phyloP scores from a whole-genome alignment of 2,797 vertebrate genomes.

The Zalophus californianus region DNA sequence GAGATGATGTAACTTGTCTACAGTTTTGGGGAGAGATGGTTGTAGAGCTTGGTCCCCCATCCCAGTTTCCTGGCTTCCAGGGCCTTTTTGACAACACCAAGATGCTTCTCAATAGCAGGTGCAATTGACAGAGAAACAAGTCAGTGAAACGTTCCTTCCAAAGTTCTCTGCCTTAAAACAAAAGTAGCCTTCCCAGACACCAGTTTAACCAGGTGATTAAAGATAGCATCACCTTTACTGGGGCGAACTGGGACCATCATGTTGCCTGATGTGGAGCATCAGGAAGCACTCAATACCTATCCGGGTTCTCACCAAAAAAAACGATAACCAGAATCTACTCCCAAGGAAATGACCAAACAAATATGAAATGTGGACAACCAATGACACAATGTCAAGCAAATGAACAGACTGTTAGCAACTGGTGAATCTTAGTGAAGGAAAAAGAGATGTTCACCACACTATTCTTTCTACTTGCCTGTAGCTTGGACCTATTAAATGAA shows the following conservation, averaged over 20 bases:
- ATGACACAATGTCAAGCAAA: neutral
- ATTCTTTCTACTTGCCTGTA: neutral
- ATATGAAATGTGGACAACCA: neutral
- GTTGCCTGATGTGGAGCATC: neutral
- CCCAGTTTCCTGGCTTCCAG: neutral
- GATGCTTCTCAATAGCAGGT: neutral
- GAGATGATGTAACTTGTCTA: neutral
- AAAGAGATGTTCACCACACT: neutral
- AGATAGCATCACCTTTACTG: neutral
- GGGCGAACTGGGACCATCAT: neutral
- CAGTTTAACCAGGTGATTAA: neutral
- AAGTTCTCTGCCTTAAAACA: constrained; percentile 24
- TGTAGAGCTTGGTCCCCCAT: neutral
- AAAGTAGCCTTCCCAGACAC: neutral
- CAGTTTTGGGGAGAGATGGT: accelerated
- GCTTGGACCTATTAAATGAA: neutral
- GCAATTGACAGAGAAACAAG: neutral
- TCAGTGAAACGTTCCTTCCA: neutral
- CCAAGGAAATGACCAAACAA: neutral
- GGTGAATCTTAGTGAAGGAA: neutral
- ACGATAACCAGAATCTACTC: neutral
- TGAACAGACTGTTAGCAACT: neutral
- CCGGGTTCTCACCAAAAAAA: neutral
- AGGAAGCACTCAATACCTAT: neutral
- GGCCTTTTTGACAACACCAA: neutral